Evolutionary conservation across 2,113 vertebrate species (phyloP).

Genomic region (Stictonetta naevosa): DNA sequence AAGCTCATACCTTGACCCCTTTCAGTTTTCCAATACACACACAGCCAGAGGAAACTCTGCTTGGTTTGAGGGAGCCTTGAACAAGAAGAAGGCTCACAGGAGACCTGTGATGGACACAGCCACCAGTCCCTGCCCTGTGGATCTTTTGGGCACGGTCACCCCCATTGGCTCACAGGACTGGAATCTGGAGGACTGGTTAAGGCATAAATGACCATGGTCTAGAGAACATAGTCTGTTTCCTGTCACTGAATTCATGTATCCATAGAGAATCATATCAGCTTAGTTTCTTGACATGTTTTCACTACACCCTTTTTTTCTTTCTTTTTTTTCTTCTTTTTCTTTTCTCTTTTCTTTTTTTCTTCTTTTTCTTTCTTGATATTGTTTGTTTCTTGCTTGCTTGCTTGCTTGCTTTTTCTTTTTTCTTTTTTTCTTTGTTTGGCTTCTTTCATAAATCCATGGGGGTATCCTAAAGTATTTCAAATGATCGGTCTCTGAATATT

Average conservation of each 20-base stretch:
- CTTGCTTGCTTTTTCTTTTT: not conserved
- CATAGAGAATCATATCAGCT: not conserved
- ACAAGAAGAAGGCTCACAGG: not conserved
- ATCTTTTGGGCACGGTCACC: rapidly evolving
- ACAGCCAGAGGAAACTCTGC: not conserved
- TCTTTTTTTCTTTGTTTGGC: not conserved
- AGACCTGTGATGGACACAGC: not conserved
- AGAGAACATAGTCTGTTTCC: not conserved
- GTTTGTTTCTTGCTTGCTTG: not conserved
- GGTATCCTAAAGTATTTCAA: not conserved
- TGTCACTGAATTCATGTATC: not conserved
- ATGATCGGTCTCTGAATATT: not conserved
- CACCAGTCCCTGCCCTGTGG: rapidly evolving
- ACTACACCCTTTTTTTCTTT: not conserved
- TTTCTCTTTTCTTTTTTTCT: not conserved
- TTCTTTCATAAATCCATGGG: not conserved
- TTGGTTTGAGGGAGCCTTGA: not conserved
- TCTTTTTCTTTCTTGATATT: not conserved
- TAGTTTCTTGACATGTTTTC: not conserved
- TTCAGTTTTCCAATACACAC: not conserved
- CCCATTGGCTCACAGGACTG: not conserved
- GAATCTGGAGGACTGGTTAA: not conserved
- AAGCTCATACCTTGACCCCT: rapidly evolving
- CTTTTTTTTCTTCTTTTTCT: not conserved
- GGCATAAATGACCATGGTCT: not conserved